Conservation (phyloP, 1,140 invertebrate genomes). For the Delia radicum region DNA sequence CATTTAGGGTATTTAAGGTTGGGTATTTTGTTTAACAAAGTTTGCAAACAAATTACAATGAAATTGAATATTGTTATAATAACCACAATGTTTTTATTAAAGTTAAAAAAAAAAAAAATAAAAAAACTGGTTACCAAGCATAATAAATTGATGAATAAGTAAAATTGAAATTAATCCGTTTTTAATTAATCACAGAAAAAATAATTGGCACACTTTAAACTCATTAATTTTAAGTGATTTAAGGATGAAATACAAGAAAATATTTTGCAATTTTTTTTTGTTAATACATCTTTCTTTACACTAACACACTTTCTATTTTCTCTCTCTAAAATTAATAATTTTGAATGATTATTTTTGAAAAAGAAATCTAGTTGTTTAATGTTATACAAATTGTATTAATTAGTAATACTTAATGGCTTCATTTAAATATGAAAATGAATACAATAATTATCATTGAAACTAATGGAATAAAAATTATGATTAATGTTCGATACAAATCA, state of each 20-base stretch:
- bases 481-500: not conserved
- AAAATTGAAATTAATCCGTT: not conserved
- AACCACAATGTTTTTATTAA: too few relatives aligned
- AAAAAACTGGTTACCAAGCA: not conserved
- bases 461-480: not conserved
- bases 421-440: not conserved
- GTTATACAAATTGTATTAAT: not conserved
- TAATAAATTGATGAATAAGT: not conserved
- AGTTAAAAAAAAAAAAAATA: not conserved
- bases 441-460: not conserved
- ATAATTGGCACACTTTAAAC: not conserved
- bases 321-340: too few relatives aligned
- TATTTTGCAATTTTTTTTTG: too few relatives aligned
- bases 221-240: not conserved
- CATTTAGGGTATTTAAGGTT: not conserved
- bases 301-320: too few relatives aligned
- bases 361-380: not conserved
- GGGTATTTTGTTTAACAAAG: not conserved
- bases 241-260: not conserved
- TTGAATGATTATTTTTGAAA: not conserved
- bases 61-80: not conserved
- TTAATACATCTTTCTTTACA: too few relatives aligned
- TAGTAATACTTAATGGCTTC: not conserved
- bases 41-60: not conserved
- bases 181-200: not conserved